Conservation (phyloP, 1,140 invertebrate species). For the Delia radicum region DNA sequence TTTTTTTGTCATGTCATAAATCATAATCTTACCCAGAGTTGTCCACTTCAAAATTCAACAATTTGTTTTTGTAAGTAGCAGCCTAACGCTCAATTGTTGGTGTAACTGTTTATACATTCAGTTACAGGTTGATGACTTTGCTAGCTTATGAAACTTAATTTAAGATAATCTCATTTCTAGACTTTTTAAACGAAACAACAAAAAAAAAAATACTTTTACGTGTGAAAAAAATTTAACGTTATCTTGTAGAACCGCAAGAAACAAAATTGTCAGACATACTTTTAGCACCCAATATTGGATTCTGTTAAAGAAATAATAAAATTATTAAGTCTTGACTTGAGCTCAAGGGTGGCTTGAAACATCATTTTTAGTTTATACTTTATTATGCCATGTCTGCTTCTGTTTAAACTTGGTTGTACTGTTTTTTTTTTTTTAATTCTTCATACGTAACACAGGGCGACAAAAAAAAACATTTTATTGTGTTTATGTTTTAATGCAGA, state of each 20-base stretch:
- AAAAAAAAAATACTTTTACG: not conserved
- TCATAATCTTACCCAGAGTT: too few relatives aligned
- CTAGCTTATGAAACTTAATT: not conserved
- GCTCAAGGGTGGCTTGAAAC: not conserved
- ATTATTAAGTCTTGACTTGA: not conserved
- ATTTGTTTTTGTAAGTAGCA: too few relatives aligned
- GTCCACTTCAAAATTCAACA: too few relatives aligned
- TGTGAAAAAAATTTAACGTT: not conserved
- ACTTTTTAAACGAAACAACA: not conserved
- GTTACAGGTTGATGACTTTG: not conserved
- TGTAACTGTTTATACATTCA: too few relatives aligned
- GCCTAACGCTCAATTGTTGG: too few relatives aligned
- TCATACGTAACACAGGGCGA: not conserved
- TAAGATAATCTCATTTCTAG: not conserved
- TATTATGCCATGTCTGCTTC: not conserved
- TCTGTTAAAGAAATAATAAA: not conserved
- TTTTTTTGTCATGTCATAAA: too few relatives aligned
- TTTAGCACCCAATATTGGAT: not conserved
- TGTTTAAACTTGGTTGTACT: too few relatives aligned
- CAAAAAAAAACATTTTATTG: too few relatives aligned
- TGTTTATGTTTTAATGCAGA: too few relatives aligned
- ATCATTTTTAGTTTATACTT: not conserved
- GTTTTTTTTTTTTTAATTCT: not conserved
- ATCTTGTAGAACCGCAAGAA: not conserved
- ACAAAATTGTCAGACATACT: not conserved